Percentiles rank a stretch among this genome's conserved stretches.
Evolutionary conservation across 2,113 vertebrate species (phyloP).

Genomic region (Trichomycterus rosablanca): DNA sequence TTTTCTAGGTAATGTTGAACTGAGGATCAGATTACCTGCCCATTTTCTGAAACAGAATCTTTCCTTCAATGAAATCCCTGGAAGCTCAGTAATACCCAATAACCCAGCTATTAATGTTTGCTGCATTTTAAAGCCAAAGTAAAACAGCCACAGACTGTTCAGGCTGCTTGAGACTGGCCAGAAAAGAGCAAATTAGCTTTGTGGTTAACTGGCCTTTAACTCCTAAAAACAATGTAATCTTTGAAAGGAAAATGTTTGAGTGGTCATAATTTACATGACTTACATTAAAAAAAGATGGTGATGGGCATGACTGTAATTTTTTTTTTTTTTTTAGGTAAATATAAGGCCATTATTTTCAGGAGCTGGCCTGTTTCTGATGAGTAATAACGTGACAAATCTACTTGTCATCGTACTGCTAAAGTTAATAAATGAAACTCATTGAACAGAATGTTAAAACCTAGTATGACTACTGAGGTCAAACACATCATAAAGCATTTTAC

Average conservation of each 20-base stretch:
- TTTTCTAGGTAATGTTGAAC: slow-evolving; percentile 40
- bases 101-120: slow-evolving; percentile 57
- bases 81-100: slow-evolving; percentile 54
- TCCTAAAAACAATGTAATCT: slow-evolving; percentile 46
- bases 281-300: too few species aligned
- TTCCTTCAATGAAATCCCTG: slow-evolving; percentile 54
- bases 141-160: slow-evolving; percentile 54
- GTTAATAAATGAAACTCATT: not conserved
- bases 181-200: slow-evolving; percentile 63
- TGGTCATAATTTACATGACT: slow-evolving; percentile 62
- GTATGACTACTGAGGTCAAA: too few species aligned
- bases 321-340: not conserved
- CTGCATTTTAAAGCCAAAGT: slow-evolving; percentile 58
- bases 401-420: not conserved
- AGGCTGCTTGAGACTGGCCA: slow-evolving; percentile 53
- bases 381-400: too few species aligned
- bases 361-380: too few species aligned
- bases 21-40: slow-evolving; percentile 40
- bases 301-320: too few species aligned
- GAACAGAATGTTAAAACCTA: not conserved
- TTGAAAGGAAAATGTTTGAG: slow-evolving; percentile 56
- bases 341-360: too few species aligned
- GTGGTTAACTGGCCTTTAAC: slow-evolving; percentile 63
- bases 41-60: slow-evolving; percentile 50
- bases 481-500: not conserved